Evolutionary conservation across 2,797 vertebrate genomes (phyloP).

Genomic region (Coregonus suidteri): DNA sequence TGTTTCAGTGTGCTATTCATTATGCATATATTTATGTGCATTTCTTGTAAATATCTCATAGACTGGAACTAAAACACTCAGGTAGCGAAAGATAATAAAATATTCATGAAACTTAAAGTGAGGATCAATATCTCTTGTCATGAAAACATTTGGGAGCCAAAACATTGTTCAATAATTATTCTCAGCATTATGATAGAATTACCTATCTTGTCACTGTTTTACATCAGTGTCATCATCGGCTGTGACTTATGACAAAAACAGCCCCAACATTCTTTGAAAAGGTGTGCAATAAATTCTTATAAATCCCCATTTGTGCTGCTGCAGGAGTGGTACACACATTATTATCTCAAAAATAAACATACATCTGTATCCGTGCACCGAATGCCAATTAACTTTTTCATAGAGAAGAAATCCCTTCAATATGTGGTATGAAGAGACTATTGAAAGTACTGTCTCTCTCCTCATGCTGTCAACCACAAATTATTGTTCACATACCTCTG

Average conservation of each 20-base stretch:
- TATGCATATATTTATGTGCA: not conserved
- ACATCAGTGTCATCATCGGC: not conserved
- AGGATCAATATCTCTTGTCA: not conserved
- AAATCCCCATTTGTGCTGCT: too few relatives aligned
- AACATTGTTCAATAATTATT: not conserved
- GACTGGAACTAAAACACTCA: not conserved
- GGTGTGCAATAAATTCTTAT: too few relatives aligned
- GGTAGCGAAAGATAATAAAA: not conserved
- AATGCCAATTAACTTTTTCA: too few relatives aligned
- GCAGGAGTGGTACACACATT: too few relatives aligned
- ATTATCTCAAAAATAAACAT: too few relatives aligned
- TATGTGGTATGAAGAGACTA: too few relatives aligned
- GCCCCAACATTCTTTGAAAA: too few relatives aligned
- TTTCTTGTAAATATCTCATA: not conserved
- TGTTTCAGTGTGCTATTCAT: not conserved
- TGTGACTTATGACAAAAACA: not conserved
- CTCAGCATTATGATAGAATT: not conserved
- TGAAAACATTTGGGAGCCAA: not conserved
- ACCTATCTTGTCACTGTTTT: not conserved
- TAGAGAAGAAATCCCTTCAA: too few relatives aligned
- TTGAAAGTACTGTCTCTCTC: too few relatives aligned
- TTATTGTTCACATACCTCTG: too few relatives aligned
- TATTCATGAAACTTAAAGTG: not conserved
- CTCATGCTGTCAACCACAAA: too few relatives aligned
- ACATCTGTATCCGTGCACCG: too few relatives aligned